Evolutionary conservation across 2,888 invertebrate genomes (phyloP), one percentile per base, ranked within the genome.

Genomic region (Nemoura dubitans): DNA sequence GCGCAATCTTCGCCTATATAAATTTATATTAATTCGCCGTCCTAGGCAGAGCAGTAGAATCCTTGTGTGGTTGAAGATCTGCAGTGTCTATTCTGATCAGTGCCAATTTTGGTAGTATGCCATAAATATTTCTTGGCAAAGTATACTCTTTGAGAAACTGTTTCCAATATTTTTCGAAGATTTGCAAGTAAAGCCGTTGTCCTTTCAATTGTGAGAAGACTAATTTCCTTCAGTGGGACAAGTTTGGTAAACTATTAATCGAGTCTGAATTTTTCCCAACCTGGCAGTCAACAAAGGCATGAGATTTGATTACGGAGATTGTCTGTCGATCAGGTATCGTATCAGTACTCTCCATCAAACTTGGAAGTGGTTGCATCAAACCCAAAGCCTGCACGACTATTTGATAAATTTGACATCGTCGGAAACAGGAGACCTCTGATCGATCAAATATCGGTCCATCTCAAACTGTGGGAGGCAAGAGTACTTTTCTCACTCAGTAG

Each of bases 291-390:
- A 87, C 87, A 76, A 87, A 88, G 88, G 88, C 81, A 88, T 88
- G 88, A 86, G 88, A 88, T 87, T 87, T 76, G 94, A 94, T 93
- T 95, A 94, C 92, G 94, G 95, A 92, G 96, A 96, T 92, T 96
- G 96, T 95, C 94, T 97, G 94, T 96, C 96, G 94, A 96, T 97
- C 93, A 96, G 97, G 93, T 95, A 94, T 94, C 96, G 97, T 93
- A 95, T 96, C 92, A 96, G 95, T 93, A 94, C 95, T 93, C 95
- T 97, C 93, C 97, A 97, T 93, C 97, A 97, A 93, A 97, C 97
- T 91, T 97, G 96, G 96, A 97, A 97, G 97, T 97, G 97, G 97
- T 93, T 97, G 92, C 97, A 97, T 92, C 97, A 97, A 92, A 97
- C 97, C 89, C 96, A 96, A 90, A 95, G 95, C 90, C 94, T 97